Evolutionary conservation across 2,888 invertebrate genomes (phyloP).

Genomic region (Caenorhabditis plicata): DNA sequence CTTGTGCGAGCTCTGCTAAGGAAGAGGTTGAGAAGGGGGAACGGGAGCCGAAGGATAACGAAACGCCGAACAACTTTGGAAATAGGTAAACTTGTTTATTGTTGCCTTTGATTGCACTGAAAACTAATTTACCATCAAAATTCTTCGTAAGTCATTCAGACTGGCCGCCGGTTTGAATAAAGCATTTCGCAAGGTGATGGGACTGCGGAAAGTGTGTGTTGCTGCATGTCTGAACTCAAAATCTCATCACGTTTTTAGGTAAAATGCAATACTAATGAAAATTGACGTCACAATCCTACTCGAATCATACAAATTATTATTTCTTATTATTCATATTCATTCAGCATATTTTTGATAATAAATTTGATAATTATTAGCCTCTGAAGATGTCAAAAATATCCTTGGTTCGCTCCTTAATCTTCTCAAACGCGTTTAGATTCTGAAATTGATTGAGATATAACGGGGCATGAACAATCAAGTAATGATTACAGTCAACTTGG

Average conservation of each 20-base stretch:
- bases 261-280: too few species aligned
- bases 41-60: conserved; percentile 2
- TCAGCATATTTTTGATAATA: too few species aligned
- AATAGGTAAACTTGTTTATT: conserved; percentile 1
- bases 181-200: conserved; percentile 15
- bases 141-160: conserved; percentile 15
- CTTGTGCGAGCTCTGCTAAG: not conserved
- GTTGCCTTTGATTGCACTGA: not conserved
- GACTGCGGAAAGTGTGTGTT: not conserved
- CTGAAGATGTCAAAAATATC: conserved; percentile 30
- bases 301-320: too few species aligned
- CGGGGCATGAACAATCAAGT: not conserved
- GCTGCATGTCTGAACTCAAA: too few species aligned
- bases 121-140: conserved; percentile 1
- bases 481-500: conserved; percentile 34
- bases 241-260: too few species aligned
- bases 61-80: conserved; percentile 3
- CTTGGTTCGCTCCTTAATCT: conserved; percentile 31
- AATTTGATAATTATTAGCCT: conserved; percentile 11
- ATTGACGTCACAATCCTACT: too few species aligned
- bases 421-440: conserved; percentile 35
- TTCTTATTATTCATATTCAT: too few species aligned
- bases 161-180: conserved; percentile 19
- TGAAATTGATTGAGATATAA: conserved; percentile 5
- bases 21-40: not conserved